A percentile compares a stretch with the other conserved stretches of the same genome.
phyloP scores from a whole-genome alignment of 2,797 vertebrate species.

The Pipistrellus pipistrellus region DNA sequence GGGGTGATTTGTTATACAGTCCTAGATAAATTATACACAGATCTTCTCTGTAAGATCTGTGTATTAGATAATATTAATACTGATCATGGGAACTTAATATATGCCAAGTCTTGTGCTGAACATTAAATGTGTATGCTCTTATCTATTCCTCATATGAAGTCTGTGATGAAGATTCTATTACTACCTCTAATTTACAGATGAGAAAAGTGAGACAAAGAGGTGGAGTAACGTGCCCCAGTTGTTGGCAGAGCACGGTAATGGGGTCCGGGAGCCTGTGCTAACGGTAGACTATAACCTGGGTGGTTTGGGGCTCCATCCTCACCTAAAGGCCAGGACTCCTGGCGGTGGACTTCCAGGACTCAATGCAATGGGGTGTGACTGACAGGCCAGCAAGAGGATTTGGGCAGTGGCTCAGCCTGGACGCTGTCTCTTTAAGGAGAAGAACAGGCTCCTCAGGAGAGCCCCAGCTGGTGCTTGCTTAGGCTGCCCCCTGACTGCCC shows the following conservation, averaged over 20 bases:
- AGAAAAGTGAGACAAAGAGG: neutral
- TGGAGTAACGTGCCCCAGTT: neutral
- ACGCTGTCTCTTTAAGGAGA: conserved; percentile 55
- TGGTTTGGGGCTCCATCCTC: neutral
- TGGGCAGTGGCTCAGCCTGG: neutral
- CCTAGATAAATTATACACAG: neutral
- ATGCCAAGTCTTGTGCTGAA: neutral
- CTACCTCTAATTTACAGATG: neutral
- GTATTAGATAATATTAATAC: neutral
- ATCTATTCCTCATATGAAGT: neutral
- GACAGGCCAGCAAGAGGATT: neutral
- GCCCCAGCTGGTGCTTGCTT: neutral
- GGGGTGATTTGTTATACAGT: conserved; percentile 17
- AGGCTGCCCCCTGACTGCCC: neutral
- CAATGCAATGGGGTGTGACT: neutral
- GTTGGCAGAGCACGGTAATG: neutral
- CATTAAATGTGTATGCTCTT: neutral
- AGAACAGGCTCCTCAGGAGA: neutral
- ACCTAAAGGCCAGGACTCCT: neutral
- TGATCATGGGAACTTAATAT: neutral
- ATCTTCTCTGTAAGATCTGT: neutral
- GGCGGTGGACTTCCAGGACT: neutral
- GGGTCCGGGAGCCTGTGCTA: neutral
- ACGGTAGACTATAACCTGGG: too few relatives aligned
- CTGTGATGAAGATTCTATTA: neutral